Evolutionary conservation across 2,113 vertebrate species (phyloP), one percentile per base, ranked within the genome.

Genomic region (Cyanistes caeruleus): DNA sequence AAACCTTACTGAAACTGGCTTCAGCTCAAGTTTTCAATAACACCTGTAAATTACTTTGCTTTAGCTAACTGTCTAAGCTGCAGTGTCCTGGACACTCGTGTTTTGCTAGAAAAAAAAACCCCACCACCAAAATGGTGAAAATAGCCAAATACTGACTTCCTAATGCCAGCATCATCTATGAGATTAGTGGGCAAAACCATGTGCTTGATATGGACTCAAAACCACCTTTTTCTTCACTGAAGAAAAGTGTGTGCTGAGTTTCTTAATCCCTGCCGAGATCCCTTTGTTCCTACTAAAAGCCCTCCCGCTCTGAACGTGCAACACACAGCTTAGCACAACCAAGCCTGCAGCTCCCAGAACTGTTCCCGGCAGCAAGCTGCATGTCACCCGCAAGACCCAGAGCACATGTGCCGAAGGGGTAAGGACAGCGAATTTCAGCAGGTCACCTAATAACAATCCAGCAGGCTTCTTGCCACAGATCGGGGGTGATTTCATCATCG

Each of bases 381-480:
- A 9, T 11, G 13, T 9, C 51, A 52, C 56, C 53, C 1, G 4
- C 10, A 8, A 6, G 5, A 4, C 53, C 15, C 1, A n/a, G 4
- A 41, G n/a, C 65, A 20, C 7, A 0, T 0, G 2, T 0, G 3
- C 0, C 0, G 8, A 68, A 43, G 37, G 3, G 0, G 22, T 12
- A 58, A 27, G 7, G 37, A 31, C 4, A 11, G 15, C 0, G 4
- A 23, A 12, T 19, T 82, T 62, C 7, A 52, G 25, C 53, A 53
- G 49, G 3, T 95, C 97, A 99, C 99, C 99, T 99, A 89, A 99
- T 99, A 53, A 99, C 99, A 74, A 99, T 99, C 99, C 99, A 99
- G 92, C 99, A 99, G 3, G 99, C 99, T 90, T 99, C 99, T 85
- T 99, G 99, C 99, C 99, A 99, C 96, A 99, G 87, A 92, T 99